Base-by-base conservation (phyloP, 2,797 vertebrate species). In the Sphenodon punctatus region DNA sequence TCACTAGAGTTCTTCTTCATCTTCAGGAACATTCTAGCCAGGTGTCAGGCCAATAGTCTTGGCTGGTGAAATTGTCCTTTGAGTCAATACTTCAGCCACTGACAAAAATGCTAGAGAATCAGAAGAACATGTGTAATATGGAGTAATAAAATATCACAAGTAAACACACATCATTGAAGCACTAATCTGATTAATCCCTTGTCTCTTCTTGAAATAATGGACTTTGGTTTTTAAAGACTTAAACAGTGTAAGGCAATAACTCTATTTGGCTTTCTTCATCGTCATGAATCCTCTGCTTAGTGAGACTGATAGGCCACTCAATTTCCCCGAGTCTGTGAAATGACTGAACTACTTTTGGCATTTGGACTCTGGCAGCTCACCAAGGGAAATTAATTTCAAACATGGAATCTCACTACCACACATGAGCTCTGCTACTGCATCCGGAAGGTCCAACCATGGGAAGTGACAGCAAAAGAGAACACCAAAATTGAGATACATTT, bases 311-410 rank as follows among this genome's bases (percentile, higher is more conserved):
- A 60, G 13, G 22, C 71, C 10, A 68, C 72, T 61, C 30, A 43
- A 13, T 61, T 7, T 76, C 9, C 25, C 12, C 38, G 22, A 64
- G 1, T 14, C 36, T 51, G 2, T 45, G 39, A 25, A 55, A 65
- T 66, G n/a, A 60, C 85, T 72, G 78, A 79, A 75, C 75, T 61
- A 17, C 7, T 32, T 68, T 75, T 81, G 65, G 60, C 23, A 36
- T 82, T 49, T 75, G 22, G 55, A 20, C n/a, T n/a, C n/a, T n/a
- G n/a, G n/a, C 5, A 85, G 49, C 6, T 68, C 68, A 68, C 36
- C 30, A 72, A 67, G 80, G 34, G 7, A 63, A 71, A 69, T 17
- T 1, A 71, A 68, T 76, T 75, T 41, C 36, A 61, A 68, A 34
- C 5, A 19, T 53, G n/a, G 36, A 67, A 65, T n/a, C 68, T 41